Percentiles rank a stretch among this genome's conserved stretches.
phyloP scores from a whole-genome alignment of 2,797 vertebrate species.

The Sorex maritimensis region DNA sequence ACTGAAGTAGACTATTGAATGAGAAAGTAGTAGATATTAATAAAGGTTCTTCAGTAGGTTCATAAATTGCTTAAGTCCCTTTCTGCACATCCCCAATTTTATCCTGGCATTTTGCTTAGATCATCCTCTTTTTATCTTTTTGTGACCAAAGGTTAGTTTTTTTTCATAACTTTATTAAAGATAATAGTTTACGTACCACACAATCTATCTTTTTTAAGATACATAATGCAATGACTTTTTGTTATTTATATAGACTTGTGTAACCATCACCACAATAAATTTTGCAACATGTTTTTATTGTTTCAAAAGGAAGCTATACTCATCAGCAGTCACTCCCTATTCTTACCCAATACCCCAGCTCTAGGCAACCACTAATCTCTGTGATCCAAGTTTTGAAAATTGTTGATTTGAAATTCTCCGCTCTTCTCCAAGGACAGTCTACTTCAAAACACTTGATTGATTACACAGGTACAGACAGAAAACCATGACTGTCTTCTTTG shows the following conservation, averaged over 20 bases:
- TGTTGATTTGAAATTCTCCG: conserved; percentile 71
- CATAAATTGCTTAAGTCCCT: neutral
- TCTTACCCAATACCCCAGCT: neutral
- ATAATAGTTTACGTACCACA: conserved; percentile 1
- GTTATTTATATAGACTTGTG: conserved; percentile 29
- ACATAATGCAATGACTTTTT: neutral
- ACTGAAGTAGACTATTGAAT: neutral
- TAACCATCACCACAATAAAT: conserved; percentile 48
- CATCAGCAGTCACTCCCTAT: conserved; percentile 16
- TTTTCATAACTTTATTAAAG: conserved; percentile 50
- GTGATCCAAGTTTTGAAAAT: conserved; percentile 68
- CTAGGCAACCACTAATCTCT: conserved; percentile 25
- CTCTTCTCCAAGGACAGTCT: conserved; percentile 56
- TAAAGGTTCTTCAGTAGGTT: conserved; percentile 36
- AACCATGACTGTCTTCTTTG: conserved; percentile 58
- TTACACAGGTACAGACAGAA: conserved; percentile 51
- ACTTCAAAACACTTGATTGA: conserved; percentile 66
- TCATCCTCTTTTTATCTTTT: conserved; percentile 1
- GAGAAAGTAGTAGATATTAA: neutral
- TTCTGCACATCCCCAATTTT: neutral
- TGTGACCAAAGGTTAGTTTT: neutral
- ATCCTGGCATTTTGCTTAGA: neutral
- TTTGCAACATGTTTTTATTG: conserved; percentile 47
- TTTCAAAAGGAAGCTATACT: conserved; percentile 52
- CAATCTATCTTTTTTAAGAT: conserved; percentile 57